Base-by-base conservation (phyloP, 1,140 invertebrate genomes). In the Drosophila arawakana region DNA sequence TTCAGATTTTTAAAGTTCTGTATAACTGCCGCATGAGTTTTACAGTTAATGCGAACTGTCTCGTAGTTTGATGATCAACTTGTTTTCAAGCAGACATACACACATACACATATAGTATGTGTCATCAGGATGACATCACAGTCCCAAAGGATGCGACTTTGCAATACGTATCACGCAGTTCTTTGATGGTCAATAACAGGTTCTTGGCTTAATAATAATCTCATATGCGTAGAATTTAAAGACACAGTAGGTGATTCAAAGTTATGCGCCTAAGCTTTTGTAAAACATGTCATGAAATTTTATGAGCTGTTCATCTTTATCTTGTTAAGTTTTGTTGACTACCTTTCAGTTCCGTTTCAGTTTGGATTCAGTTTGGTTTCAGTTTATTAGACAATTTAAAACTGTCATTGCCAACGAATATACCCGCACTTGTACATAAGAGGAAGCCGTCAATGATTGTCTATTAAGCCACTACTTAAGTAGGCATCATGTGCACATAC, bases 381-480 rank as follows among this genome's bases (percentile, higher is more conserved):
- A 13, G 47, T 52, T 34, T 41, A 25, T 62, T 9, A 30, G 25
- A 4, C 54, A 50, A 59, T 59, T 34, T 43, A 11, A 30, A 52
- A 50, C 30, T 66, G 46, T 69, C 58, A 69, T 69, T 69, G 67
- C 35, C 65, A 41, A 37, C 21, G 35, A 43, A 61, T 35, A 18
- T 18, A 11, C 34, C 35, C 35, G 52, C 21, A 50, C 35, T 37
- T 34, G 55, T 55, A 49, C 25, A 54, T 21, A 61, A 44, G 44
- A 71, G 72, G 70, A 69, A 68, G 62, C 57, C 66, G 73, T 70
- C 81, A 80, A 78, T 75, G 80, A 81, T 74, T 43, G 67, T 52
- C 41, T 46, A 71, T 62, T 85, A 21, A 63, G 44, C 62, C 47
- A 82, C 76, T 79, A 73, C 81, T 84, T 75, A 85, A 76, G 81